These are phyloP conservation scores for Ochotona curzoniae DNA, from an alignment of 2,113 vertebrate genomes.

Conservation along the genomic window DNA sequence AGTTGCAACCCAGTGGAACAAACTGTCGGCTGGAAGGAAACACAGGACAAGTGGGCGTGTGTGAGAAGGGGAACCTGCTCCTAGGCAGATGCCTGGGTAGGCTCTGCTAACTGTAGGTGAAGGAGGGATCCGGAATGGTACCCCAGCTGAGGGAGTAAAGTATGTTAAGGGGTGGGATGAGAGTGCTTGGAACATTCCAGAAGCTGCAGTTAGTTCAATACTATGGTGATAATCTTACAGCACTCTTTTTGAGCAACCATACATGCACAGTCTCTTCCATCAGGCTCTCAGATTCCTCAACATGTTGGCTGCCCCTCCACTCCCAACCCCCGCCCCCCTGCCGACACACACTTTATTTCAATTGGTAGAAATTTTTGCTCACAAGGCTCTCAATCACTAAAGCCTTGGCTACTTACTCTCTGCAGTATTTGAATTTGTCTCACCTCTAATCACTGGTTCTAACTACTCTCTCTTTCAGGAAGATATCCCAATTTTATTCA, in stretches of 20 bases:
- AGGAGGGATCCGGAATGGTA: background rate
- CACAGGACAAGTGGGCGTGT: background rate
- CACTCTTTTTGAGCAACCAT: accelerated
- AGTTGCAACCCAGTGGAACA: background rate
- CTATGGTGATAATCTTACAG: background rate
- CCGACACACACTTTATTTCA: too few relatives aligned
- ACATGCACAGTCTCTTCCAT: background rate
- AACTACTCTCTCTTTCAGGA: background rate
- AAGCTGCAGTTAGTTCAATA: background rate
- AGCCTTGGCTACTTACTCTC: background rate
- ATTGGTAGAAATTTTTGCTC: background rate
- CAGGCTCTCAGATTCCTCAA: background rate
- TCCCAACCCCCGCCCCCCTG: too few relatives aligned
- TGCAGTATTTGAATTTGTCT: background rate
- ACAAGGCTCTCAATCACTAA: background rate
- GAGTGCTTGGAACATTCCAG: background rate
- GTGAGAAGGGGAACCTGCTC: background rate
- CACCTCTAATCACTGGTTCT: background rate
- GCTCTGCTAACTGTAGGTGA: background rate
- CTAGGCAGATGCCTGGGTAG: accelerated
- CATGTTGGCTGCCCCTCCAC: accelerated
- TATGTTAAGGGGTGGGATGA: background rate
- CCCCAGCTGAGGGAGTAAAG: background rate
- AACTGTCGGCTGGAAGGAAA: background rate
- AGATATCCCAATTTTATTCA: background rate